Evolutionary conservation across 2,888 invertebrate species (phyloP), one percentile per base, ranked within the genome.

Genomic region (Syrista parreyssii): DNA sequence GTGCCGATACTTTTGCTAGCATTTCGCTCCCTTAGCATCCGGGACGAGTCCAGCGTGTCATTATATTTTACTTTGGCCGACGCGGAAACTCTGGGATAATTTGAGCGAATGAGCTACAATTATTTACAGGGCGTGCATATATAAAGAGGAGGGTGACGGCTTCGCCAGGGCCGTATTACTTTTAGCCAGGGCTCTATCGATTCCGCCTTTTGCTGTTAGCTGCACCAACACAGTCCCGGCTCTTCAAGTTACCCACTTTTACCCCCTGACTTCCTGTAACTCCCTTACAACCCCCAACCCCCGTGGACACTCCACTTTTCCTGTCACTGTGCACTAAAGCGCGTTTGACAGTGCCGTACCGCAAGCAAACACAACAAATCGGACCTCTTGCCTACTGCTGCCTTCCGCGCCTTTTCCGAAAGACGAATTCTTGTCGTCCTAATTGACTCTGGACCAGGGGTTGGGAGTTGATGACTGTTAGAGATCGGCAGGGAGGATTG

Each of bases 91-190:
- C 83, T 82, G 81, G 87, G 84, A 88, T 89, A 89, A 89, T 89
- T 89, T 87, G 85, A 86, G 86, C 86, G 88, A 89, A 88, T 84
- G 86, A 86, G 86, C 85, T 83, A 87, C 86, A 88, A 89, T 89
- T 89, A 89, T 89, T 88, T 86, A 85, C 55, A 86, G 88, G 87
- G 87, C 86, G 88, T 88, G 87, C 88, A 88, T 89, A 88, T 82
- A 83, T 86, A 86, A 89, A 55, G 55, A 55, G 84, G 78, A 87
- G 87, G 87, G 87, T 86, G 84, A 85, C 77, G 75, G 33, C 73
- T 74, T 36, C 69, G 76, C 68, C 36, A 34, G 69, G 69, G n/a
- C 80, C 73, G 82, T 79, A 79, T 79, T 81, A 80, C 80, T 79
- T 55, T 76, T 77, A 80, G 79, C 80, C 81, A 79, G 81, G 76